Evolutionary conservation across 2,888 invertebrate species (phyloP).

Genomic region (Hoplodrina blanda): DNA sequence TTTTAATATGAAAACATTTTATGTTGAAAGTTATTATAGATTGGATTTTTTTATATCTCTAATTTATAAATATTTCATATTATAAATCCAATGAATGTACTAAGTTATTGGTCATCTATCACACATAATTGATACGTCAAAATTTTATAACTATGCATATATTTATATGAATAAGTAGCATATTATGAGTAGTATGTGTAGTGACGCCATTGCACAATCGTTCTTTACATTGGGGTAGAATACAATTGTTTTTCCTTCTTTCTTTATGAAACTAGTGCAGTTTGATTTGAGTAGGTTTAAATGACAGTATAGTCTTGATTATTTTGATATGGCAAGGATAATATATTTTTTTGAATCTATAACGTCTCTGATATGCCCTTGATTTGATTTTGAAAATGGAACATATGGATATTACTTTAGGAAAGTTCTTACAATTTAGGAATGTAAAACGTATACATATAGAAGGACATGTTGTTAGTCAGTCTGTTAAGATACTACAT

Average conservation of each 20-base stretch:
- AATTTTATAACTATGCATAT: slow-evolving; percentile 54
- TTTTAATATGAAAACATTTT: slow-evolving; percentile 55
- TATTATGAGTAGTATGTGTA: slow-evolving; percentile 28
- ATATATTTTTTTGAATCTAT: slow-evolving; percentile 4
- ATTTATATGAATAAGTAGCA: slow-evolving; percentile 31
- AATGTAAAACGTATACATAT: slow-evolving; percentile 77
- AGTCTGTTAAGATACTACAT: slow-evolving; percentile 77
- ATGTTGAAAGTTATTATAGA: slow-evolving; percentile 57
- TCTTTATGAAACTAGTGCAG: slow-evolving; percentile 4
- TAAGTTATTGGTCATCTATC: slow-evolving; percentile 86
- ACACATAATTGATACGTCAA: slow-evolving; percentile 84
- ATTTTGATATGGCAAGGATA: slow-evolving; percentile 47
- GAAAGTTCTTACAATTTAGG: slow-evolving; percentile 63
- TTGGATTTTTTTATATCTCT: slow-evolving; percentile 55
- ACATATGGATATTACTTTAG: slow-evolving; percentile 29
- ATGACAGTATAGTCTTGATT: slow-evolving; percentile 20
- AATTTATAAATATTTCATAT: slow-evolving; percentile 64
- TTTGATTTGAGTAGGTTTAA: slow-evolving; percentile 3
- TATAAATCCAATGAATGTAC: slow-evolving; percentile 72
- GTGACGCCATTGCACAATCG: slow-evolving; percentile 21
- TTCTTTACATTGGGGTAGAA: slow-evolving; percentile 5
- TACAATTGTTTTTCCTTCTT: slow-evolving; percentile 9
- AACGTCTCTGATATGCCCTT: slow-evolving; percentile 30
- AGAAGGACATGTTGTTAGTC: slow-evolving; percentile 74
- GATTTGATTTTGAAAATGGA: slow-evolving; percentile 40